A percentile compares a stretch with the other conserved stretches of the same genome.
phyloP scores from a whole-genome alignment of 2,797 vertebrate species.

The Mastacembelus armatus region DNA sequence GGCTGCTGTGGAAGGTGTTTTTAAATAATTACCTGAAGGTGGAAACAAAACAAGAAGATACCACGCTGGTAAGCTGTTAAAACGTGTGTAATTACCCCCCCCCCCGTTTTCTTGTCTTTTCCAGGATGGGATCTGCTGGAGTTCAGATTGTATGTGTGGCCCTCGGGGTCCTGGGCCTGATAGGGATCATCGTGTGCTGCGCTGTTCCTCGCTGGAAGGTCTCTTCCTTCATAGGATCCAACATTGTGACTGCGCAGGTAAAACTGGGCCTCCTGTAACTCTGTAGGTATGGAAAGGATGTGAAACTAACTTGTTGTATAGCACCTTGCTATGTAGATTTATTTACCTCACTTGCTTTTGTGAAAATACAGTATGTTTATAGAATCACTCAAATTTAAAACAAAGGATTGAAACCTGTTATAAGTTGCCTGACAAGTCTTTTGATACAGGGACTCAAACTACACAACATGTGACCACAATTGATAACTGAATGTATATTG shows the following conservation, averaged over 20 bases:
- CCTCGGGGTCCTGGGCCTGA: slow-evolving; percentile 78
- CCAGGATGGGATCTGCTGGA: slow-evolving; percentile 79
- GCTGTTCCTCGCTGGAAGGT: slow-evolving; percentile 81
- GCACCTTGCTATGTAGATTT: no score
- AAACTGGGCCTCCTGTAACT: neutral
- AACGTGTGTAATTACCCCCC: no score
- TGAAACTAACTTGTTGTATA: neutral
- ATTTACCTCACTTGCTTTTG: neutral
- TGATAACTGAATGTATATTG: no score
- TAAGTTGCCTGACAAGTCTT: no score
- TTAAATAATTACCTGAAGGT: neutral
- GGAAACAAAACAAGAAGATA: neutral
- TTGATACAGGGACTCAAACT: no score
- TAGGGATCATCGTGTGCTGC: slow-evolving; percentile 79
- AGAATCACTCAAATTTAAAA: neutral
- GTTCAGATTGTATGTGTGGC: slow-evolving; percentile 80
- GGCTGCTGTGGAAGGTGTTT: no score
- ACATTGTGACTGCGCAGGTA: slow-evolving; percentile 84
- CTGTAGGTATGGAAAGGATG: neutral
- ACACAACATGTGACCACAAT: no score
- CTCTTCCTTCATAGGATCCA: slow-evolving; percentile 76
- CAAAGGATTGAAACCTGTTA: no score
- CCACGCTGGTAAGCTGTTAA: no score
- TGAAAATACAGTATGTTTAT: neutral
- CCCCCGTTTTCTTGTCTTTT: neutral